phyloP scores from a whole-genome alignment of 1,140 invertebrate species.

The Drusus annulatus region DNA sequence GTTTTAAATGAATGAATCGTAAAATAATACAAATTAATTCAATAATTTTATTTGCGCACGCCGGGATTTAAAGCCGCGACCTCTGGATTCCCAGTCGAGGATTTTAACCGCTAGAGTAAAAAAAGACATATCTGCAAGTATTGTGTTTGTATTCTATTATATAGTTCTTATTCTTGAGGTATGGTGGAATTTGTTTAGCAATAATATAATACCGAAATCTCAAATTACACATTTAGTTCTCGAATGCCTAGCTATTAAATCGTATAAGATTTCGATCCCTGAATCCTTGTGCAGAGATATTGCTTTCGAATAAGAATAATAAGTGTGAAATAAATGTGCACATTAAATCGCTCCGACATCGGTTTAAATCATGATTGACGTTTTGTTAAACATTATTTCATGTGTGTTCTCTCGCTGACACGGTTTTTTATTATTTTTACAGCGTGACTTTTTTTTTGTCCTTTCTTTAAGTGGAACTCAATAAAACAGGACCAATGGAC shows the following conservation, averaged over 20 bases:
- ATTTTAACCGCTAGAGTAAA: too few species aligned
- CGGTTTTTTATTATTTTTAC: neutral
- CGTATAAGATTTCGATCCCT: neutral
- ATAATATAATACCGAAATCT: too few species aligned
- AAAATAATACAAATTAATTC: too few species aligned
- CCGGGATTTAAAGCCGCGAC: too few species aligned
- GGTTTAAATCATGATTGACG: conserved; percentile 1
- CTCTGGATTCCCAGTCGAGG: too few species aligned
- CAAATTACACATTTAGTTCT: neutral
- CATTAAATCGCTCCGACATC: neutral
- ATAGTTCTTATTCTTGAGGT: too few species aligned
- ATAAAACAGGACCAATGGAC: neutral
- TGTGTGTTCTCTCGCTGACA: neutral
- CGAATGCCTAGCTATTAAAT: neutral
- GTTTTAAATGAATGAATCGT: too few species aligned
- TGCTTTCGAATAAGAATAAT: neutral
- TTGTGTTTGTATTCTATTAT: too few species aligned
- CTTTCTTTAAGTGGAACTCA: neutral
- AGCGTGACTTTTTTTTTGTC: neutral
- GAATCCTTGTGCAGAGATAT: neutral
- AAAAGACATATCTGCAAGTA: too few species aligned
- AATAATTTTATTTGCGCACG: too few species aligned
- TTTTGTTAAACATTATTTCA: conserved; percentile 1
- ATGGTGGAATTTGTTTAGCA: too few species aligned
- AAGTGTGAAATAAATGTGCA: neutral